Evolutionary conservation across 2,888 invertebrate genomes (phyloP).

Genomic region (Cryptus viduatorius): DNA sequence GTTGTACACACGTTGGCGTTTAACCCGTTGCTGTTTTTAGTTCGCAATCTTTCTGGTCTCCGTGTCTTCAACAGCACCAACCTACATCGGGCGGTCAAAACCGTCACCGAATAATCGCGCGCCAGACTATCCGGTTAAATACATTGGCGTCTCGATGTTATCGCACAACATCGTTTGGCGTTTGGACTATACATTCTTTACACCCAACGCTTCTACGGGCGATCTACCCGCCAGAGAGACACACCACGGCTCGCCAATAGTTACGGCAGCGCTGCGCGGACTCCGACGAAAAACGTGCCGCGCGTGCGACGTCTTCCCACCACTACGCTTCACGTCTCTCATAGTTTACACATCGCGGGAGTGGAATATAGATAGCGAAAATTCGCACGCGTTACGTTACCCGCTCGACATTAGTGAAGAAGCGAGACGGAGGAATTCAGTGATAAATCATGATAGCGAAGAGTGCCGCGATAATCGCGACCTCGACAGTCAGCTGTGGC

Average conservation of each 20-base stretch:
- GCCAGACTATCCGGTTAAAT: neutral
- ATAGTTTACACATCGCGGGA: neutral
- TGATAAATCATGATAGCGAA: constrained; percentile 35
- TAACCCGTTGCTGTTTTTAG: neutral
- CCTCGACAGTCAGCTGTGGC: constrained; percentile 45
- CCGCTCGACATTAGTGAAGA: neutral
- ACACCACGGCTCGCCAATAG: constrained; percentile 28
- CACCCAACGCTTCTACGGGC: neutral
- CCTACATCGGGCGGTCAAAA: neutral
- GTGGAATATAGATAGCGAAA: neutral
- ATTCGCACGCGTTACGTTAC: neutral
- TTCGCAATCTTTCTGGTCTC: neutral
- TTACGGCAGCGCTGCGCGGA: constrained; percentile 58
- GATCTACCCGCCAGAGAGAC: neutral
- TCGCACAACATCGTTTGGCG: neutral
- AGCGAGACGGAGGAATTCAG: neutral
- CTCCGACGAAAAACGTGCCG: constrained; percentile 43
- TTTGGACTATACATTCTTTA: neutral
- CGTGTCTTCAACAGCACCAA: neutral
- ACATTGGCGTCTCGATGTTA: neutral
- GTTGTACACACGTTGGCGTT: neutral
- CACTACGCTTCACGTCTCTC: constrained; percentile 21
- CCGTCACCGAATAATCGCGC: neutral
- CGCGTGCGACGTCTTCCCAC: constrained; percentile 55
- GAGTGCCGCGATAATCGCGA: constrained; percentile 29